These are phyloP conservation scores for Atta colombica DNA, from an alignment of 1,140 invertebrate species.

Conservation along the genomic window DNA sequence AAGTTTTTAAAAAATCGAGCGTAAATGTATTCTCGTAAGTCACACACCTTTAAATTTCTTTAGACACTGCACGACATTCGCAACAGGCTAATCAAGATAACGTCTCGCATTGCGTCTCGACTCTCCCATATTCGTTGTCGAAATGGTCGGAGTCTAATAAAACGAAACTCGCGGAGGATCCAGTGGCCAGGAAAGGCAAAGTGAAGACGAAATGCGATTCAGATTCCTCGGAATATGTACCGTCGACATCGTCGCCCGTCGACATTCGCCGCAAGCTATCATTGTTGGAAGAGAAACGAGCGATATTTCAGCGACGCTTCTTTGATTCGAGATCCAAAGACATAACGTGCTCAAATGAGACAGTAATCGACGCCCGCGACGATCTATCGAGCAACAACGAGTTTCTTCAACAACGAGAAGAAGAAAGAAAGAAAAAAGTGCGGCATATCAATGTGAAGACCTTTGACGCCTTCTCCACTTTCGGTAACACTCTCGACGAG, in stretches of 20 bases:
- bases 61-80: conserved; percentile 21
- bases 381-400: conserved; percentile 26
- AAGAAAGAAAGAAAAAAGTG: conserved; percentile 73
- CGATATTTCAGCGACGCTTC: conserved; percentile 80
- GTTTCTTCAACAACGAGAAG: conserved; percentile 8
- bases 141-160: conserved; percentile 77
- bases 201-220: conserved; percentile 74
- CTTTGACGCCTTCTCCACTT: conserved; percentile 83
- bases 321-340: conserved; percentile 75
- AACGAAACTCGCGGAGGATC: not conserved
- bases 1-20: not conserved
- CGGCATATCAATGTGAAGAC: conserved; percentile 83
- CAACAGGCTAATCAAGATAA: conserved; percentile 35
- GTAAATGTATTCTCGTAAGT: not conserved
- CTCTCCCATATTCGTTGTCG: conserved; percentile 78
- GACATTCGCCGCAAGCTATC: conserved; percentile 78
- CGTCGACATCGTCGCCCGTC: conserved; percentile 72
- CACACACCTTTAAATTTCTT: not conserved
- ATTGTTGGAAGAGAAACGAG: conserved; percentile 79
- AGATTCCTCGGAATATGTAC: conserved; percentile 66
- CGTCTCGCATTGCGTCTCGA: conserved; percentile 67
- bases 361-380: conserved; percentile 74
- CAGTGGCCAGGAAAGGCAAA: conserved; percentile 60
- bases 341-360: conserved; percentile 72
- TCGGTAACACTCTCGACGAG: conserved; percentile 83